phyloP scores from a whole-genome alignment of 2,113 vertebrate species.

The Pungitius pungitius region DNA sequence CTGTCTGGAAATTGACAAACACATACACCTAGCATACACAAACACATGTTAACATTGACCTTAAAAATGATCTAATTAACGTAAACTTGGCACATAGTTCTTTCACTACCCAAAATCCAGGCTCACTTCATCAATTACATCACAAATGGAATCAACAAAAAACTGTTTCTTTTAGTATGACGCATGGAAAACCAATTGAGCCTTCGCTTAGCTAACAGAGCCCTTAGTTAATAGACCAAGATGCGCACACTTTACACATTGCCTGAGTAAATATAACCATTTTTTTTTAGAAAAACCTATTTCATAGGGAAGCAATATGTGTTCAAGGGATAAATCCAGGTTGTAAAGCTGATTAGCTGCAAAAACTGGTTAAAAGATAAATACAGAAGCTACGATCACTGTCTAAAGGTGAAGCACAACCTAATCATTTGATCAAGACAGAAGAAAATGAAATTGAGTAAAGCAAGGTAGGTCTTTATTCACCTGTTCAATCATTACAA shows the following conservation, averaged over 20 bases:
- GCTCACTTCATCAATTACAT: background rate
- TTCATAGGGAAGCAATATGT: background rate
- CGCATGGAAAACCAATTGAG: background rate
- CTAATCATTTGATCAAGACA: background rate
- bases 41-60: background rate
- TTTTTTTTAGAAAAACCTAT: background rate
- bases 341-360: background rate
- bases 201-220: too few species aligned
- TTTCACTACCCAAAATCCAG: background rate
- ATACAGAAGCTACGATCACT: background rate
- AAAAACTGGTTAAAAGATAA: background rate
- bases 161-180: background rate
- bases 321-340: background rate
- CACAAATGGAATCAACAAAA: background rate
- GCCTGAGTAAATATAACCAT: background rate
- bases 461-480: background rate
- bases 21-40: background rate
- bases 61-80: background rate
- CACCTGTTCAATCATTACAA: background rate
- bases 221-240: too few species aligned
- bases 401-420: background rate
- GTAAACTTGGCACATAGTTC: background rate
- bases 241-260: too few species aligned
- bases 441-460: background rate
- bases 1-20: constrained; percentile 2